Conservation (phyloP, 2,888 invertebrate species). For the Tachina grossa region DNA sequence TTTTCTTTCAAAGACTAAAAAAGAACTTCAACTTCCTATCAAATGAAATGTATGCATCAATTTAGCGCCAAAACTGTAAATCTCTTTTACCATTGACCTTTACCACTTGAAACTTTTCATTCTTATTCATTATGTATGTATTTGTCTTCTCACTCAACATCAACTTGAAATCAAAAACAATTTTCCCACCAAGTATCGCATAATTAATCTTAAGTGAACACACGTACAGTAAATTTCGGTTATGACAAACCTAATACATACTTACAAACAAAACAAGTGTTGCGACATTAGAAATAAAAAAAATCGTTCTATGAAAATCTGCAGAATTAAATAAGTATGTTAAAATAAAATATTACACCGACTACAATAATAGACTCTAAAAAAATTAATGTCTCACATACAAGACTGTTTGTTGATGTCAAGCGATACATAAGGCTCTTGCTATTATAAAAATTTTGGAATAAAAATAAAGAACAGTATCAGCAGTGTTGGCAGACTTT, state of each 20-base stretch:
- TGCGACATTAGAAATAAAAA: no score
- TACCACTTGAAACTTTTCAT: conserved; percentile 10
- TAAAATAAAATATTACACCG: no score
- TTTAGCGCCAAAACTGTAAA: not conserved
- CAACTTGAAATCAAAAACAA: conserved; percentile 27
- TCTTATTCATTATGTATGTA: not conserved
- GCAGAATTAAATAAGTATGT: no score
- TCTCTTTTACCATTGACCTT: conserved; percentile 16
- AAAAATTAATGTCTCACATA: no score
- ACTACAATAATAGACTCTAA: no score
- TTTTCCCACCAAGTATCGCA: conserved; percentile 68
- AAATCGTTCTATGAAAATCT: no score
- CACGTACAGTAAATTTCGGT: not conserved
- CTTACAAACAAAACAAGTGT: no score
- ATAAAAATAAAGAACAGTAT: no score
- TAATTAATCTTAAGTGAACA: conserved; percentile 63
- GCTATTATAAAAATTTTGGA: no score
- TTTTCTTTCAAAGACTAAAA: not conserved
- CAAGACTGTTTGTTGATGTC: no score
- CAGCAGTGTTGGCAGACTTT: no score
- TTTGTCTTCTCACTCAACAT: conserved; percentile 6
- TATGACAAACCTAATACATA: not conserved
- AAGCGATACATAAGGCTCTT: no score
- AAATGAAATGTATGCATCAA: not conserved
- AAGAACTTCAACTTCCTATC: not conserved